A percentile compares a stretch with the other conserved stretches of the same genome.
phyloP scores from a whole-genome alignment of 1,140 invertebrate genomes.

The Panagrolaimus sp. region DNA sequence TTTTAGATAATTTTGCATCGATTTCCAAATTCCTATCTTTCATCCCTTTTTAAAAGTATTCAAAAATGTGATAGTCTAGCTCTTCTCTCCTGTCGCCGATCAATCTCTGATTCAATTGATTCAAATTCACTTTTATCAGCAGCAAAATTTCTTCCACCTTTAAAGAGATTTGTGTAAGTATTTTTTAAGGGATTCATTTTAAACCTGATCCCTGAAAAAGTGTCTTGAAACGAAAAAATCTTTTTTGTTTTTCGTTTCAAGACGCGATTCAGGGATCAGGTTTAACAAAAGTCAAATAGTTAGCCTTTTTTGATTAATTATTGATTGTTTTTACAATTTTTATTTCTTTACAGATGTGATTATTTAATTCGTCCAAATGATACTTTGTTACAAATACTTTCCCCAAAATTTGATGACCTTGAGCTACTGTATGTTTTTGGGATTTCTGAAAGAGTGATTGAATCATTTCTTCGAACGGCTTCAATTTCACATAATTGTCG shows the following conservation, averaged over 20 bases:
- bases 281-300: too few relatives aligned
- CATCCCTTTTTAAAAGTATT: not conserved
- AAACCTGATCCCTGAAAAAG: too few relatives aligned
- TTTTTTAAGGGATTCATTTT: too few relatives aligned
- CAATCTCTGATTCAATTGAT: not conserved
- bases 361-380: constrained; percentile 12
- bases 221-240: too few relatives aligned
- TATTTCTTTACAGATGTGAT: not conserved
- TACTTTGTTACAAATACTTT: not conserved
- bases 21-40: not conserved
- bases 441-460: not conserved
- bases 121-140: too few relatives aligned
- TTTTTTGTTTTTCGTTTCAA: too few relatives aligned
- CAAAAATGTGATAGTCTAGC: not conserved
- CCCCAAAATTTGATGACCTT: not conserved
- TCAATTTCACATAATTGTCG: constrained; percentile 6
- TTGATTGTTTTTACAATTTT: too few relatives aligned
- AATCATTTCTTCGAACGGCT: not conserved
- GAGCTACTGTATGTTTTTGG: constrained; percentile 1
- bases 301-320: too few relatives aligned
- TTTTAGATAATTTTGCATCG: constrained; percentile 6
- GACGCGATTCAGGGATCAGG: too few relatives aligned
- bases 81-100: not conserved
- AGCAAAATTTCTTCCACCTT: too few relatives aligned
- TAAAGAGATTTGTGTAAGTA: too few relatives aligned